A percentile compares a stretch with the other conserved stretches of the same genome.
These are phyloP conservation scores for Paragorgia papillata DNA, from an alignment of 92 coral and sea anemone genomes.

Conservation along the genomic window DNA sequence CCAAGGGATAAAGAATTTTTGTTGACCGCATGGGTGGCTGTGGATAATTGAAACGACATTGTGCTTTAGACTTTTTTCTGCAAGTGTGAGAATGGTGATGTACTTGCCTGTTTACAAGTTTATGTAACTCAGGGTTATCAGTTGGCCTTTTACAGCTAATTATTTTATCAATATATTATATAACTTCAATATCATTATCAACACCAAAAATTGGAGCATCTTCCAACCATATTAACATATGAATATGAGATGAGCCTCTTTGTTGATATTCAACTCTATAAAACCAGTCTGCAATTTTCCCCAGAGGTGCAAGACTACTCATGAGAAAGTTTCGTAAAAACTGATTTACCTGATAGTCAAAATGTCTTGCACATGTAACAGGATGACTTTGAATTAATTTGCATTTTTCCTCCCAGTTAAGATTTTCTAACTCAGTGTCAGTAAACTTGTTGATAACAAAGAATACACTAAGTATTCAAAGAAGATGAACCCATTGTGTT, in stretches of 20 bases:
- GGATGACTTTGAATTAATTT: conserved; percentile 55
- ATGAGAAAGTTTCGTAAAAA: conserved; percentile 46
- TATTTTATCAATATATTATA: neutral
- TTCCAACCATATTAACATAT: conserved; percentile 45
- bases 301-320: too few relatives aligned
- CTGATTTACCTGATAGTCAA: conserved; percentile 57
- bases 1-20: neutral
- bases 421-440: conserved; percentile 31
- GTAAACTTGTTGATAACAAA: conserved; percentile 41
- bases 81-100: neutral
- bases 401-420: conserved; percentile 43
- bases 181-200: neutral
- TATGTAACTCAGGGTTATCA: neutral
- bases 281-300: conserved; percentile 48
- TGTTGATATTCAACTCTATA: conserved; percentile 55
- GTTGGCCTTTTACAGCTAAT: neutral
- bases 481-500: conserved; percentile 21
- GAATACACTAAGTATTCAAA: conserved; percentile 43
- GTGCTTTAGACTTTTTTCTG: neutral
- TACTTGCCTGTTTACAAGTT: neutral
- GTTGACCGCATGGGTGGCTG: neutral
- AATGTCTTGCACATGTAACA: conserved; percentile 54
- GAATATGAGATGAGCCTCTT: conserved; percentile 37
- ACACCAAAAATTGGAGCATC: neutral
- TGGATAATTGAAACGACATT: neutral